phyloP scores from a whole-genome alignment of 2,888 invertebrate species.

The Drosophila mercatorum region DNA sequence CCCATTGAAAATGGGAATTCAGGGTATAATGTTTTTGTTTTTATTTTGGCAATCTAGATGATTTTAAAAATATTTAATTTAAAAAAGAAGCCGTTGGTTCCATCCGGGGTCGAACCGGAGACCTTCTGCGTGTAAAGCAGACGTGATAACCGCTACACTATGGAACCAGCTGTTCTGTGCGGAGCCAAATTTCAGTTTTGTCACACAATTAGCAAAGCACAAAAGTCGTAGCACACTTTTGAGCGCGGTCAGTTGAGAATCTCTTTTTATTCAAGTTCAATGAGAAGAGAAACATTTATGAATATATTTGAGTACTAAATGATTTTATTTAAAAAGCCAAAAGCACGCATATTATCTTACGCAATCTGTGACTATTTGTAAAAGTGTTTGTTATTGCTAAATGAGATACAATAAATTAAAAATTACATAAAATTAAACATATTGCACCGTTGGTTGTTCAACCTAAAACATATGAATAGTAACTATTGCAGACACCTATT shows the following conservation, averaged over 20 bases:
- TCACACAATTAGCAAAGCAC: background rate
- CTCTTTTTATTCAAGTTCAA: background rate
- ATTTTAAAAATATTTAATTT: background rate
- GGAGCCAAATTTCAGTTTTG: slow-evolving; percentile 52
- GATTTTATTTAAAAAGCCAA: slow-evolving; percentile 64
- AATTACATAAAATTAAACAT: slow-evolving; percentile 46
- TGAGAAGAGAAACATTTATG: background rate
- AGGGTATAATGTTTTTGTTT: no score
- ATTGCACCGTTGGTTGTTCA: slow-evolving; percentile 69
- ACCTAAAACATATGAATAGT: slow-evolving; percentile 52
- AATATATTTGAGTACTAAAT: slow-evolving; percentile 35
- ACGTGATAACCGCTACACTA: slow-evolving; percentile 86
- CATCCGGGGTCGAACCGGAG: slow-evolving; percentile 84
- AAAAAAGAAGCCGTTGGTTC: slow-evolving; percentile 24
- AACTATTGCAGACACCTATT: slow-evolving; percentile 52
- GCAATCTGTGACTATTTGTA: slow-evolving; percentile 42
- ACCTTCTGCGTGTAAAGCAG: slow-evolving; percentile 86
- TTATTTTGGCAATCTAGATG: background rate
- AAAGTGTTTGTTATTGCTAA: slow-evolving; percentile 45
- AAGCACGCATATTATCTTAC: slow-evolving; percentile 54
- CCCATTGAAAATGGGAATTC: no score
- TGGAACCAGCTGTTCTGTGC: slow-evolving; percentile 67
- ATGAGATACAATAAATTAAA: slow-evolving; percentile 51
- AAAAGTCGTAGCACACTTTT: slow-evolving; percentile 19
- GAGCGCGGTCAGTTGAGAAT: background rate